These are phyloP conservation scores for Deilephila elpenor DNA, from an alignment of 2,888 invertebrate genomes.

Conservation along the genomic window DNA sequence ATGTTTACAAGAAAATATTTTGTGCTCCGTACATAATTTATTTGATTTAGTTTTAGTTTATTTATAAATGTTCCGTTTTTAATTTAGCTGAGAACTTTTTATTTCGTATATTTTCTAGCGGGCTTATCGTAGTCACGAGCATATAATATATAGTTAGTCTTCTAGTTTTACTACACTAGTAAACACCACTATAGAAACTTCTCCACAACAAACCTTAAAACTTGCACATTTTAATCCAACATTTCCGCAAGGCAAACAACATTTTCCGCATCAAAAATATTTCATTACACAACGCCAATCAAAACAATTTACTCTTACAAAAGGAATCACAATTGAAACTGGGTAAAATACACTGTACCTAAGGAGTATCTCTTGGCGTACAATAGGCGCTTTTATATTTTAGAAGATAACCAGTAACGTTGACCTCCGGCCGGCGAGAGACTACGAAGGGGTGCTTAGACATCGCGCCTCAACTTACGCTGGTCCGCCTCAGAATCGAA, in stretches of 20 bases:
- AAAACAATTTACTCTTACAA: conserved; percentile 59
- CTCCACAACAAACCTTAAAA: background rate
- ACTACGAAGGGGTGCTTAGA: conserved; percentile 39
- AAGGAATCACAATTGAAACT: conserved; percentile 61
- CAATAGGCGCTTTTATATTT: conserved; percentile 73
- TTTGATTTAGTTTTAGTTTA: no score
- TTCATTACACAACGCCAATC: conserved; percentile 49
- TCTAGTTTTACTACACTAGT: background rate
- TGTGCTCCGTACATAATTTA: no score
- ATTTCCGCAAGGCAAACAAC: conserved; percentile 2
- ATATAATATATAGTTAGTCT: no score
- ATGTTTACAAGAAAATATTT: no score
- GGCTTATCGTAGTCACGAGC: no score
- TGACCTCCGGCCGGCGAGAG: conserved; percentile 3
- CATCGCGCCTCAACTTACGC: conserved; percentile 49
- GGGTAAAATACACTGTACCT: conserved; percentile 62
- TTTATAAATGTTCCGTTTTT: no score
- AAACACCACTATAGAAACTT: background rate
- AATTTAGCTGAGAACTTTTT: no score
- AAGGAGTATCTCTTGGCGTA: conserved; percentile 63
- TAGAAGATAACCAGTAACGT: conserved; percentile 47
- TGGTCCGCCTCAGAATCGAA: conserved; percentile 67
- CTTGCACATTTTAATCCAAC: background rate
- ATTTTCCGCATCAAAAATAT: conserved; percentile 25
- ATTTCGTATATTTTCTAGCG: no score